Conservation (phyloP, 2,113 vertebrate species). For the Smithornis capensis region DNA sequence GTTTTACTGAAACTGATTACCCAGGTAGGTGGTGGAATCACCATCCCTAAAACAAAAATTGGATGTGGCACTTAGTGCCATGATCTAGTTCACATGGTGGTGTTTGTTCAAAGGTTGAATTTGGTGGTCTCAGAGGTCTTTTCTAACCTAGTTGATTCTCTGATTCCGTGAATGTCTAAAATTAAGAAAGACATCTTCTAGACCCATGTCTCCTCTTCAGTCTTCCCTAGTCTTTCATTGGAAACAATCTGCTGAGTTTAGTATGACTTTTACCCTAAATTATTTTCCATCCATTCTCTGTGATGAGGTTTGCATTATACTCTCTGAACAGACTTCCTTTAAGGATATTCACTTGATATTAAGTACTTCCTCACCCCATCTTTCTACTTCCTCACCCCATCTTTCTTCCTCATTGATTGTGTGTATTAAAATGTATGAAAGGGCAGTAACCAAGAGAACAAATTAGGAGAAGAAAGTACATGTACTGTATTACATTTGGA, state of each 20-base stretch:
- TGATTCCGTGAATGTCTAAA: neutral
- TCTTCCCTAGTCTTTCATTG: neutral
- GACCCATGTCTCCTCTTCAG: neutral
- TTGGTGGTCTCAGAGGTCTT: neutral
- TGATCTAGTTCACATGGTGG: neutral
- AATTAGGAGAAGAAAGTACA: neutral
- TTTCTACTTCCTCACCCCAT: neutral
- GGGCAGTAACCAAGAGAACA: neutral
- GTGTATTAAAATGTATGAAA: neutral
- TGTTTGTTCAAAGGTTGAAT: neutral
- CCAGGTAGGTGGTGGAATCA: too few species aligned
- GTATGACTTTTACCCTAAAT: neutral
- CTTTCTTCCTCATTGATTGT: neutral
- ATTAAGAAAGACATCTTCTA: neutral
- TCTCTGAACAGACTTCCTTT: neutral
- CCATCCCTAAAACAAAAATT: neutral
- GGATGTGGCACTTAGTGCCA: neutral
- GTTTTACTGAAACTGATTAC: neutral
- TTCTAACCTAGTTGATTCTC: neutral
- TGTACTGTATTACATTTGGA: neutral
- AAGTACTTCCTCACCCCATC: neutral
- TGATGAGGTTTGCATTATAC: neutral
- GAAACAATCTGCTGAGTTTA: neutral
- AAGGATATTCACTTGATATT: neutral
- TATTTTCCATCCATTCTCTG: neutral